Evolutionary conservation across 1,140 invertebrate species (phyloP).

Genomic region (Chrysopa pallens): DNA sequence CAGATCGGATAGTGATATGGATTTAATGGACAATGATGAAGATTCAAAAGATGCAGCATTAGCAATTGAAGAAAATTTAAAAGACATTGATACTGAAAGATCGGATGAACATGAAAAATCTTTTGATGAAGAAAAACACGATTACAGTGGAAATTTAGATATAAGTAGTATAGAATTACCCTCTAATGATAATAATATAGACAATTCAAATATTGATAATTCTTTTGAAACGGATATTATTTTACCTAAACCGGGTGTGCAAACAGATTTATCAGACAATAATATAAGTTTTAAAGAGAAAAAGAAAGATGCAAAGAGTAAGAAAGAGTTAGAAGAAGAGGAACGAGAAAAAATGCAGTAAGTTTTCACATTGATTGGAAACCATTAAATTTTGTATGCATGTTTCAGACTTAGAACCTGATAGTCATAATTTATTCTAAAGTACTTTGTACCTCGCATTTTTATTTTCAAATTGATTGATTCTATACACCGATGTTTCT

Average conservation of each 20-base stretch:
- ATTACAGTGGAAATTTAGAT: conserved; percentile 2
- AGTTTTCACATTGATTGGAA: conserved; percentile 11
- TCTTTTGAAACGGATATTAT: conserved; percentile 23
- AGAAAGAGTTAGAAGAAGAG: conserved; percentile 73
- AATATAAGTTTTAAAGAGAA: conserved; percentile 23
- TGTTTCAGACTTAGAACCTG: no score
- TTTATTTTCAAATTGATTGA: no score
- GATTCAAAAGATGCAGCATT: conserved; percentile 14
- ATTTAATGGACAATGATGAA: conserved; percentile 17
- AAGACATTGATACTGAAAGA: background rate
- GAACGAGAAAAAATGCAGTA: conserved; percentile 85
- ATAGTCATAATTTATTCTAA: no score
- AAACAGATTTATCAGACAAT: conserved; percentile 1
- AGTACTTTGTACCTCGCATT: no score
- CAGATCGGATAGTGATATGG: conserved; percentile 17
- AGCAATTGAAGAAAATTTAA: conserved; percentile 9
- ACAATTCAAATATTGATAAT: conserved; percentile 9
- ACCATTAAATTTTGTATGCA: no score
- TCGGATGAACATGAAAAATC: background rate
- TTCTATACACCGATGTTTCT: no score
- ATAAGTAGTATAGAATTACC: background rate
- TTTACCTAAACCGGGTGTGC: conserved; percentile 14
- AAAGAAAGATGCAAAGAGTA: conserved; percentile 49
- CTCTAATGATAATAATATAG: background rate
- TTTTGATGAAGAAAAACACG: conserved; percentile 3